Base-by-base conservation (phyloP, 2,113 vertebrate species). In the Podarcis cretensis region DNA sequence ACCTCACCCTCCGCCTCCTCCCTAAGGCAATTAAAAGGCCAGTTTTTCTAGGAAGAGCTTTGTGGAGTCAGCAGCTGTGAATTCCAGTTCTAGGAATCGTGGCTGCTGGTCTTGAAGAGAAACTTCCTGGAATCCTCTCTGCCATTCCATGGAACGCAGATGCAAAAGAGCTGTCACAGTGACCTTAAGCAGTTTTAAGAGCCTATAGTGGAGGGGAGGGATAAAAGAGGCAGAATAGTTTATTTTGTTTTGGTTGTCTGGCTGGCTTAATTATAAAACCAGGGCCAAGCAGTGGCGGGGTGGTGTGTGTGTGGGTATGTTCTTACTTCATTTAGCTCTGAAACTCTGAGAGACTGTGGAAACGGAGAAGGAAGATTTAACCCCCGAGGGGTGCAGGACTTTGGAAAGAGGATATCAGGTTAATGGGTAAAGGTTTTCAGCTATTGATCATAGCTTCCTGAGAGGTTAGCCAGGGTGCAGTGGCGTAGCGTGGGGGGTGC, bases 121-220 rank as follows among this genome's bases (percentile, higher is more conserved):
- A 57, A 5, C 91, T 96, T 96, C 96, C 93, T 92, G 86, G 96
- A 96, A 96, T 95, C 93, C 92, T 96, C 79, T 32, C 79, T 94
- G 94, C 95, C 87, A 91, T 95, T 95, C 93, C 93, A 94, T 93
- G 95, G 93, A 91, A 94, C 90, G 92, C 90, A 89, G 95, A 94
- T 87, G 93, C 93, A 89, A 95, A 94, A 93, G 91, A 91, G 86
- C 93, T 92, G 3, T 6, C 75, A 76, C 91, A 1, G 35, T 93
- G 94, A 93, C 94, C 92, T 87, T 91, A 71, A 57, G 48, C 43
- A 88, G 0, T 27, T 80, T 90, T 27, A 4, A 88, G 90, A 91
- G 91, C 92, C 13, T 92, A 89, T 89, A 91, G 81, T 59, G 18
- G 0, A 88, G 92, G 20, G 21, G 35, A 32, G 87, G 54, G 6